Conservation (phyloP, 1,140 invertebrate genomes). For the Sycobia sp. region DNA sequence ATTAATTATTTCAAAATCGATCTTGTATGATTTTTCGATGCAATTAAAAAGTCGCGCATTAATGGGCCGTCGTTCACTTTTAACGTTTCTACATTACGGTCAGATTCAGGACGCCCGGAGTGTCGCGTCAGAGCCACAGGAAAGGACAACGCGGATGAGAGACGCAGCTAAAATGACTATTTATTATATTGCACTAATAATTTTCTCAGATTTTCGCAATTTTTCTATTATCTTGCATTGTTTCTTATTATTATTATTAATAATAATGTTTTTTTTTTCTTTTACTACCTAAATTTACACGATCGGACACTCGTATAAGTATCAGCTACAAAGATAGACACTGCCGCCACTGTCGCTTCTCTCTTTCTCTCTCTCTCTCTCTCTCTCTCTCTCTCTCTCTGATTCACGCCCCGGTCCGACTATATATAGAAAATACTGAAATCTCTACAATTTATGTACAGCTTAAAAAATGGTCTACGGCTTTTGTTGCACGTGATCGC, state of each 20-base stretch:
- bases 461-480: conserved; percentile 55
- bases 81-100: too few species aligned
- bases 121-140: too few species aligned
- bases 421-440: conserved; percentile 63
- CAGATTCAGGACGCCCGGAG: too few species aligned
- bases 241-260: too few species aligned
- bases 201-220: conserved; percentile 39
- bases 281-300: conserved; percentile 42
- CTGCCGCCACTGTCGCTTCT: too few species aligned
- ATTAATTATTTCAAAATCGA: too few species aligned
- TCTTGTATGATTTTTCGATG: too few species aligned
- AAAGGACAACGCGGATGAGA: conserved; percentile 45
- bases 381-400: conserved; percentile 29
- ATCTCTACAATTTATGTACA: conserved; percentile 57
- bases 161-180: conserved; percentile 52
- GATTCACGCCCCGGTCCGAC: conserved; percentile 48
- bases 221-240: too few species aligned
- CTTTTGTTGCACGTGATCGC: conserved; percentile 38
- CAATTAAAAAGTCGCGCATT: too few species aligned
- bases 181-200: conserved; percentile 62
- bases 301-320: background rate
- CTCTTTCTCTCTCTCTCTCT: too few species aligned
- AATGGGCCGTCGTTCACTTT: too few species aligned
- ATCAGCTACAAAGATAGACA: conserved; percentile 11
- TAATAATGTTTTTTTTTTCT: conserved; percentile 16